Evolutionary conservation across 2,797 vertebrate species (phyloP), one percentile per base, ranked within the genome.

Genomic region (Anguilla pacifica): DNA sequence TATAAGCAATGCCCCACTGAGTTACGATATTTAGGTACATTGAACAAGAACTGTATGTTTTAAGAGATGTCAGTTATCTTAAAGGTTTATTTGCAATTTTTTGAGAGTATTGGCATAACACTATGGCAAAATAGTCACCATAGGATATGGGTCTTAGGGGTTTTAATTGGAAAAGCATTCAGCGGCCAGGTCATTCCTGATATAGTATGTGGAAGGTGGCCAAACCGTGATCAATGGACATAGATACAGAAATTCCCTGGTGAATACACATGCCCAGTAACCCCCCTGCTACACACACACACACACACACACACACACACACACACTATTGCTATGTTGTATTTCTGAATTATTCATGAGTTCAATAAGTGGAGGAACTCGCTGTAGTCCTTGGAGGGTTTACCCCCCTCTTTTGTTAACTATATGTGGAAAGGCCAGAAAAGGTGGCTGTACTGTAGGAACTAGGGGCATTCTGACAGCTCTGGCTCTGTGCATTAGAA

Each of bases 291-390:
- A 51, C n/a, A 59, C 83, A 59, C 79, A 79, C 86, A 57, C 11
- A 3, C 57, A 55, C n/a, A 43, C 61, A 46, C 59, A 64, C 84
- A 85, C n/a, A n/a, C 84, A 43, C 64, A 49, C 85, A 53, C 13
- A 19, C 28, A 79, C 17, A 17, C 55, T 25, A 83, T 7, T 83
- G 55, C 79, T 49, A 11, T 87, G 77, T 83, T 86, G 83, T 84
- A 79, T n/a, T 17, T 57, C 49, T 86, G 85, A 79, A 79, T 86
- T 86, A 86, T 86, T 83, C 86, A 87, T 67, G 22, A 83, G 86
- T 82, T 46, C 86, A 67, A 83, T 83, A 70, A 83, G 86, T 87
- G 79, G 25, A 87, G 86, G 19, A 51, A 87, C 77, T 83, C 81
- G 6, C 79, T 64, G 55, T 83, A 28, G 74, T 87, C 79, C 86